phyloP scores from a whole-genome alignment of 2,797 vertebrate species.

The Pseudochirops corinnae region DNA sequence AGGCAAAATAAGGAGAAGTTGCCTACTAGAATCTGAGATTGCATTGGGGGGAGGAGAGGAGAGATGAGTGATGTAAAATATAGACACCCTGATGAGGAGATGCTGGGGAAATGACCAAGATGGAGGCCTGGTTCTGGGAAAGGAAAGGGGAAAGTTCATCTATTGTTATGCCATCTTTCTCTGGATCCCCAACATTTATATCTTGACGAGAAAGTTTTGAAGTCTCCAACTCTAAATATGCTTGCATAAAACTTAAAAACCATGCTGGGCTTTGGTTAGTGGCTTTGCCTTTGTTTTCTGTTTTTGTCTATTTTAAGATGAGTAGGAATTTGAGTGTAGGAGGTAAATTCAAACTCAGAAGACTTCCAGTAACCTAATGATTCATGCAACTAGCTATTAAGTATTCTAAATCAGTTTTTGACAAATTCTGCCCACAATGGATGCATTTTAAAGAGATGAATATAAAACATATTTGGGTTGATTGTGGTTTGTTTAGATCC shows the following conservation, averaged over 20 bases:
- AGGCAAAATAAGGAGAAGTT: neutral
- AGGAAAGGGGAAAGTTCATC: neutral
- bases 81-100: neutral
- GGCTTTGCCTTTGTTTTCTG: conserved; percentile 60
- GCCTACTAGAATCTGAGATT: neutral
- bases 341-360: conserved; percentile 13
- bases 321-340: neutral
- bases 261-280: conserved; percentile 60
- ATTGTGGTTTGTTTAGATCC: conserved; percentile 3
- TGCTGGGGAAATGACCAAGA: neutral
- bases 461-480: conserved; percentile 29
- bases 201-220: neutral
- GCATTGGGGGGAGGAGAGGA: neutral
- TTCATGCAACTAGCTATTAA: neutral
- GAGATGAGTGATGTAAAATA: neutral
- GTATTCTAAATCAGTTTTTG: conserved; percentile 26
- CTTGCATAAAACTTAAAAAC: conserved; percentile 65
- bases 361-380: neutral
- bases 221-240: conserved; percentile 64
- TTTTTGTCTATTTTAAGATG: conserved; percentile 45
- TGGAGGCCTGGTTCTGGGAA: neutral
- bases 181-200: conserved; percentile 17
- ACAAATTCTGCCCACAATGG: neutral
- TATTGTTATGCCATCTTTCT: neutral
- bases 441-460: neutral